phyloP scores from a whole-genome alignment of 2,797 vertebrate genomes.

The Chromobotia macracanthus region DNA sequence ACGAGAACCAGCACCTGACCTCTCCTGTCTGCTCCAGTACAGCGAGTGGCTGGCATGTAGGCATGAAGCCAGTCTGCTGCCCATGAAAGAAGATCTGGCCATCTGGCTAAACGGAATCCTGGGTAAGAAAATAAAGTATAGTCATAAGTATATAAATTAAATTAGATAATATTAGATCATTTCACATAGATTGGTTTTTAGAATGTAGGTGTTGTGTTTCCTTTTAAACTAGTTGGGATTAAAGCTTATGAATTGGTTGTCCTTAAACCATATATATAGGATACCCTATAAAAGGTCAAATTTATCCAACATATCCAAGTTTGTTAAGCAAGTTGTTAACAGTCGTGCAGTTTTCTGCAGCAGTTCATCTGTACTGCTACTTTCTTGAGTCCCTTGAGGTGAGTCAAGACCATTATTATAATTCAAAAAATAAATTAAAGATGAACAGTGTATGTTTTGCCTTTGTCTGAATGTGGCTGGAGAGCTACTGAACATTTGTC shows the following conservation, averaged over 20 bases:
- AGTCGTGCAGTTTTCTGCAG: too few relatives aligned
- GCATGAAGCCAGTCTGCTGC: conserved; percentile 90
- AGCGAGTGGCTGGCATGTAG: conserved; percentile 91
- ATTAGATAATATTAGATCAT: too few relatives aligned
- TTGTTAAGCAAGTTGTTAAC: neutral
- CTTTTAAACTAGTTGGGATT: neutral
- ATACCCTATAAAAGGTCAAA: neutral
- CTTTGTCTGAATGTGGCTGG: neutral
- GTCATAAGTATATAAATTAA: neutral
- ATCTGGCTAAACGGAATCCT: conserved; percentile 90
- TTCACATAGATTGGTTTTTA: too few relatives aligned
- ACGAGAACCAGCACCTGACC: conserved; percentile 82
- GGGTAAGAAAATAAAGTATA: conserved; percentile 77
- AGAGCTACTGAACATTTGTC: neutral
- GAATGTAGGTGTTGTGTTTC: neutral
- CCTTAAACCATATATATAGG: neutral
- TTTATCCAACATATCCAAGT: neutral
- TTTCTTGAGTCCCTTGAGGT: neutral
- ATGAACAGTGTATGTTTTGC: neutral
- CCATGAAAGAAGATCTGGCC: conserved; percentile 95
- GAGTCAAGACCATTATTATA: neutral
- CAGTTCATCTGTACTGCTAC: neutral
- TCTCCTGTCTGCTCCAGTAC: conserved; percentile 90
- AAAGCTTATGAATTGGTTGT: neutral
- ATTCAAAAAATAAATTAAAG: neutral